phyloP scores from a whole-genome alignment of 2,113 vertebrate genomes.

The Zosterops hypoxanthus region DNA sequence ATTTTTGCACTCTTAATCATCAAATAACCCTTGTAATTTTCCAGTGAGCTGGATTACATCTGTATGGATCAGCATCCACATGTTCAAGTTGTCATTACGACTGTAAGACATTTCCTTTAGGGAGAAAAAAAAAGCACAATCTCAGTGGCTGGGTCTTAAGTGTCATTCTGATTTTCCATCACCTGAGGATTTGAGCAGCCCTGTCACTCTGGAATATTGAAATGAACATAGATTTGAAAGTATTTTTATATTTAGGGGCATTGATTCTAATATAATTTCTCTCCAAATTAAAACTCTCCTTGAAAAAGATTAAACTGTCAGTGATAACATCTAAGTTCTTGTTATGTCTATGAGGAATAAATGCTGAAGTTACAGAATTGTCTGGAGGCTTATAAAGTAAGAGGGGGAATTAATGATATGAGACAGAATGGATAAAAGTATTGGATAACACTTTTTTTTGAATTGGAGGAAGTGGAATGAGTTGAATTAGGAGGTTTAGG shows the following conservation, averaged over 20 bases:
- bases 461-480: not conserved
- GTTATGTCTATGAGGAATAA: constrained; percentile 63
- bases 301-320: constrained; percentile 64
- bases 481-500: constrained; percentile 46
- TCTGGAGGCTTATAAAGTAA: constrained; percentile 61
- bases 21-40: not conserved
- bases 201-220: constrained; percentile 17
- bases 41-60: not conserved
- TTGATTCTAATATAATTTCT: constrained; percentile 55
- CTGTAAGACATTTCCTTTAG: not conserved
- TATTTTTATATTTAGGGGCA: constrained; percentile 55
- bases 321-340: constrained; percentile 60
- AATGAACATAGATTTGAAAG: constrained; percentile 34
- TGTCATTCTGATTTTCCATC: constrained; percentile 17
- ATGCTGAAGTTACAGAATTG: constrained; percentile 62
- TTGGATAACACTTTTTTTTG: constrained; percentile 16
- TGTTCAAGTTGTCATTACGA: accelerated
- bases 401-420: constrained; percentile 20
- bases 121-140: not conserved
- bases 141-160: not conserved
- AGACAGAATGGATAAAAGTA: constrained; percentile 32
- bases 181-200: constrained; percentile 21
- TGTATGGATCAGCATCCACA: not conserved
- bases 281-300: constrained; percentile 61
- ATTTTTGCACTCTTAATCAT: not conserved